A percentile compares a stretch with the other conserved stretches of the same genome.
These are phyloP conservation scores for Sphenopsis melanotis DNA, from an alignment of 2,797 vertebrate genomes.

Conservation along the genomic window DNA sequence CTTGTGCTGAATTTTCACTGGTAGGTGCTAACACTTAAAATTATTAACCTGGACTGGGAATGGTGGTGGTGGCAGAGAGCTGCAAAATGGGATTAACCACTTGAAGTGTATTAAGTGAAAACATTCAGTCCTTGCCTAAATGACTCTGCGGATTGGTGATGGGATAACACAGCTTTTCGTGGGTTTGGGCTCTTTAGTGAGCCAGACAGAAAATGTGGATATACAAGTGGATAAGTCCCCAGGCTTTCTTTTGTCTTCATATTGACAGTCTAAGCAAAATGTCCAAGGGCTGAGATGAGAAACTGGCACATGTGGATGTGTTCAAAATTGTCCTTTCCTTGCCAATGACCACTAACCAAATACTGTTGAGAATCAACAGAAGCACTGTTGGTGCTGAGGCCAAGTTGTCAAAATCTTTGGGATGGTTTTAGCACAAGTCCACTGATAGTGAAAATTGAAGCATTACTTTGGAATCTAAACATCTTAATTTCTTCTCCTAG, in stretches of 20 bases:
- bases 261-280: background rate
- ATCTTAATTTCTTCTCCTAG: background rate
- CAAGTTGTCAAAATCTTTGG: background rate
- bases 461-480: background rate
- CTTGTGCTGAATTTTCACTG: background rate
- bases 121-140: background rate
- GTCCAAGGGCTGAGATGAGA: background rate
- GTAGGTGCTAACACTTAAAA: background rate
- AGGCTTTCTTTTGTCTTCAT: background rate
- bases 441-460: background rate
- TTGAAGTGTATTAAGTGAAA: background rate
- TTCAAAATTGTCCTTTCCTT: background rate
- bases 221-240: background rate
- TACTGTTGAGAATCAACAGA: background rate
- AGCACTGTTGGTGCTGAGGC: background rate
- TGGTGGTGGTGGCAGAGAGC: background rate
- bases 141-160: background rate
- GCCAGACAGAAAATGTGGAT: background rate
- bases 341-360: background rate
- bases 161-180: background rate
- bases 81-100: background rate
- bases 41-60: background rate
- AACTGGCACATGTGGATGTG: fast-evolving
- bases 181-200: background rate
- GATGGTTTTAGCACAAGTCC: background rate